Evolutionary conservation across 1,140 invertebrate genomes (phyloP).

Genomic region (Parapsyche elsis): DNA sequence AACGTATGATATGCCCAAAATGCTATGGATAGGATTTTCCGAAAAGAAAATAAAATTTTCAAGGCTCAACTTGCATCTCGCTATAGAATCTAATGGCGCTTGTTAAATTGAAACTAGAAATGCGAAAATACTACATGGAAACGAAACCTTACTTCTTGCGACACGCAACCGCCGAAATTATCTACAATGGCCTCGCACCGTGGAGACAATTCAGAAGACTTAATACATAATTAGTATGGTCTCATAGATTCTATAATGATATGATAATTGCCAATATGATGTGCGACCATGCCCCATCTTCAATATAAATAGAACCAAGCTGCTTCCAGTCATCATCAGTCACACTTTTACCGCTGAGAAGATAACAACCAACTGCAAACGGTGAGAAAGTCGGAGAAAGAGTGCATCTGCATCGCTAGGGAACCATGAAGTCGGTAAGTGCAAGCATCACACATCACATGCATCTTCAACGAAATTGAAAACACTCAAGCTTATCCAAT

Average conservation of each 20-base stretch:
- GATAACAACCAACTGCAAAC: conserved; percentile 32
- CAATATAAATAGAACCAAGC: conserved; percentile 27
- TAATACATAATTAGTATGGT: not conserved
- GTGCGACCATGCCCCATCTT: conserved; percentile 26
- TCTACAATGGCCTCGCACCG: not conserved
- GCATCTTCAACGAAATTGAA: conserved; percentile 15
- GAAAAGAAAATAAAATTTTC: not conserved
- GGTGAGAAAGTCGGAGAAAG: not conserved
- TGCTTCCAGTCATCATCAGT: conserved; percentile 29
- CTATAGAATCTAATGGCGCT: too few relatives aligned
- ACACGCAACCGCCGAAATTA: not conserved
- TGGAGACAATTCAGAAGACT: not conserved
- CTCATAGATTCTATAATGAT: not conserved
- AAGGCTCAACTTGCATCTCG: not conserved
- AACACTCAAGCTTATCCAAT: not conserved
- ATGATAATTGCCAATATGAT: not conserved
- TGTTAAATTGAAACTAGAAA: too few relatives aligned
- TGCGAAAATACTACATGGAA: not conserved
- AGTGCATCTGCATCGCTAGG: conserved; percentile 9
- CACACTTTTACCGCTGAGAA: conserved; percentile 34
- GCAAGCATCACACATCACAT: not conserved
- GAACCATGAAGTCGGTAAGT: conserved; percentile 39
- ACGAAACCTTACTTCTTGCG: not conserved
- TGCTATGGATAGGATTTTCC: not conserved
- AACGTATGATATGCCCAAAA: not conserved